These are phyloP conservation scores for Epistrophella euchroma DNA, from an alignment of 2,888 invertebrate genomes.

Conservation along the genomic window DNA sequence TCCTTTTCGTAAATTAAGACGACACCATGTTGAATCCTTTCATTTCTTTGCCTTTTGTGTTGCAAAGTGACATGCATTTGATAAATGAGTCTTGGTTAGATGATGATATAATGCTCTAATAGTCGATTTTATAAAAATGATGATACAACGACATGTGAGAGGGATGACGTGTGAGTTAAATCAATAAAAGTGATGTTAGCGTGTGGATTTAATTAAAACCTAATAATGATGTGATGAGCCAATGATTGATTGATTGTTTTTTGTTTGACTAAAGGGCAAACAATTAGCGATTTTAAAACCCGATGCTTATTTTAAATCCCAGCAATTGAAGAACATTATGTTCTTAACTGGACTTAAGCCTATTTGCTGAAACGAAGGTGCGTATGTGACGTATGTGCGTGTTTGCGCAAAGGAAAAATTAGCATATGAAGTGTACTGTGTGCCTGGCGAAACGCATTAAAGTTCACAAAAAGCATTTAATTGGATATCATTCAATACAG, in stretches of 20 bases:
- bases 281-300: not conserved
- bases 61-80: slow-evolving; percentile 56
- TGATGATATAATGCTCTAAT: slow-evolving; percentile 50
- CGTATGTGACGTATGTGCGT: too few relatives aligned
- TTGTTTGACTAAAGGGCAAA: not conserved
- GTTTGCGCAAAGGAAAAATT: too few relatives aligned
- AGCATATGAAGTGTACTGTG: too few relatives aligned
- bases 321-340: too few relatives aligned
- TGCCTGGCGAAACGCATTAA: too few relatives aligned
- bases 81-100: slow-evolving; percentile 64
- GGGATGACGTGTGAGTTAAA: slow-evolving; percentile 47
- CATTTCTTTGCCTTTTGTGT: slow-evolving; percentile 36
- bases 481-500: too few relatives aligned
- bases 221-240: slow-evolving; percentile 56
- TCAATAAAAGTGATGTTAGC: slow-evolving; percentile 52
- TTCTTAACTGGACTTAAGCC: too few relatives aligned
- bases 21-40: slow-evolving; percentile 52
- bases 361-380: too few relatives aligned
- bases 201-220: slow-evolving; percentile 67
- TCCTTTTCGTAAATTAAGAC: slow-evolving; percentile 51
- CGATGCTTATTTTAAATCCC: not conserved
- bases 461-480: too few relatives aligned
- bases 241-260: slow-evolving; percentile 55
- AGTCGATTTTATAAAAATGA: slow-evolving; percentile 11
- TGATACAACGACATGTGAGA: slow-evolving; percentile 46